Evolutionary conservation across 1,140 invertebrate species (phyloP), one percentile per base, ranked within the genome.

Genomic region (Lepidurus arcticus): DNA sequence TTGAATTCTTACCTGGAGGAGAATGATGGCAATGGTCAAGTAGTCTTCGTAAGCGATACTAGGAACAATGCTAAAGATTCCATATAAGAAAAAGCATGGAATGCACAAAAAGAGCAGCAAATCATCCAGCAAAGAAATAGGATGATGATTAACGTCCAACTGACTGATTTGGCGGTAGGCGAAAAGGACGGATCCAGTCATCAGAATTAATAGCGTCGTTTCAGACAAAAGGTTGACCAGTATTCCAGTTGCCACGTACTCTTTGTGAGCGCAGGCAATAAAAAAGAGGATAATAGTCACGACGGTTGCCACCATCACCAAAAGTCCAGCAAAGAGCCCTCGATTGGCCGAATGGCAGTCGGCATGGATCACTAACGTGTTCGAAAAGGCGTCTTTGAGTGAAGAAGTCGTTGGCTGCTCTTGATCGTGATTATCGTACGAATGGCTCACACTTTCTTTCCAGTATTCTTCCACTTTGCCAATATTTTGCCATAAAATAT

Each of bases 301-400:
- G 21, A 90, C 84, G 2, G 89, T 86, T 16, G 88, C 84, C 0
- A 91, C 88, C 73, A 90, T 85, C n/a, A 92, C 82, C 10, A 91
- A 85, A 6, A 92, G 85, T 7, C 91, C 91, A 5, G 86, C 84
- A 84, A 92, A 92, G 8, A 92, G 84, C 0, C 91, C 91, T 79
- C 88, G 89, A 83, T 91, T 92, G 73, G 90, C 88, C 2, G 91
- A 89, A 82, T 92, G 90, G 82, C 91, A 92, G 84, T 92, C 91
- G 8, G 90, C 90, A 81, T 90, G 87, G 45, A 92, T 88, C 6
- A 90, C 87, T 8, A 90, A 82, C 81, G 90, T 90, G 80, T 88
- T 89, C 1, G 78, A 80, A 26, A 81, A 81, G 24, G 78, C 79
- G 53, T 79, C 43, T 44, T 44, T 76, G 45, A 43, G 44, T 5